These are phyloP conservation scores for Phyllostomus hastatus DNA, from an alignment of 2,113 vertebrate species.

Conservation along the genomic window DNA sequence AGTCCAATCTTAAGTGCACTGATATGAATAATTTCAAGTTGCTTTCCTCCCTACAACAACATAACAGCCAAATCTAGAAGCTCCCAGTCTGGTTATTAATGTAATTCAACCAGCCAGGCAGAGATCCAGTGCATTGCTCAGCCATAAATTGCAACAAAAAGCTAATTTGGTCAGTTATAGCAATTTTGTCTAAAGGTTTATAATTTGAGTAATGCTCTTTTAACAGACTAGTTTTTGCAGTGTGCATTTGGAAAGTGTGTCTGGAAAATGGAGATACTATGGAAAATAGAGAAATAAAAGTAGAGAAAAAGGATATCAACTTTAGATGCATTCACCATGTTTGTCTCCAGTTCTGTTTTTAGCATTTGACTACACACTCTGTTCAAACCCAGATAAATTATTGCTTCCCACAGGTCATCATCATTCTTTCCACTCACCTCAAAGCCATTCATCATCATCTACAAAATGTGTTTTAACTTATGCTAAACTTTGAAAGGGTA, in stretches of 20 bases:
- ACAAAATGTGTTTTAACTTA: conserved; percentile 48
- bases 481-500: not conserved
- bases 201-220: conserved; percentile 39
- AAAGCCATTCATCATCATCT: conserved; percentile 43
- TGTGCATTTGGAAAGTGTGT: not conserved
- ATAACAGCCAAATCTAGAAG: not conserved
- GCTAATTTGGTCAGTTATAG: conserved; percentile 28
- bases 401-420: conserved; percentile 62
- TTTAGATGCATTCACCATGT: conserved; percentile 63
- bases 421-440: conserved; percentile 73
- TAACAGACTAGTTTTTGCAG: conserved; percentile 41
- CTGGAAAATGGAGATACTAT: conserved; percentile 48
- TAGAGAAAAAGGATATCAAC: conserved; percentile 47
- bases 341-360: conserved; percentile 71
- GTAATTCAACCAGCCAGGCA: conserved; percentile 1
- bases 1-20: not conserved
- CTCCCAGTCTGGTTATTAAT: conserved; percentile 21
- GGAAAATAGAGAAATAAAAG: conserved; percentile 64
- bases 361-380: conserved; percentile 66
- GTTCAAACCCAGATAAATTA: conserved; percentile 68
- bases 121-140: not conserved
- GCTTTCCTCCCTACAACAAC: not conserved
- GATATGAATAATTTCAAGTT: conserved; percentile 13
- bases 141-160: not conserved
- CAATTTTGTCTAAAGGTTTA: conserved; percentile 38